Conservation (phyloP, 2,797 vertebrate genomes). For the Hypotaenidia philippensis region DNA sequence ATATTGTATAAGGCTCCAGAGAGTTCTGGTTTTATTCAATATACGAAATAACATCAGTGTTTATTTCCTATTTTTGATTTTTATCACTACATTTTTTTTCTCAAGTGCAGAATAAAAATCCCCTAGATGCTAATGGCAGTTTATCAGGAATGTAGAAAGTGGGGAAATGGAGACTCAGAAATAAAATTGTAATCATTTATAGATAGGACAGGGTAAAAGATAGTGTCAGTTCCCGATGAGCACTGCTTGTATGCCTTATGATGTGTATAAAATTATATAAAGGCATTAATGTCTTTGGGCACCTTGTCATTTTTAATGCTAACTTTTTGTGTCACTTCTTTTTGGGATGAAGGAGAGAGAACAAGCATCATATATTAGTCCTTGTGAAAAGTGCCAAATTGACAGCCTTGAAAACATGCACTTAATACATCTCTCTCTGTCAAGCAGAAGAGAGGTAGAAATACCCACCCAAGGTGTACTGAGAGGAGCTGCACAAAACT, state of each 20-base stretch:
- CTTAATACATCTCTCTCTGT: background rate
- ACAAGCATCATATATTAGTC: background rate
- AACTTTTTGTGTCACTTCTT: background rate
- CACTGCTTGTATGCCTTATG: background rate
- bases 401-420: background rate
- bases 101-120: background rate
- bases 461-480: background rate
- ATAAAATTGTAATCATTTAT: background rate
- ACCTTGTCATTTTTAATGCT: slow-evolving; percentile 7
- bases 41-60: background rate
- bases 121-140: background rate
- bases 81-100: background rate
- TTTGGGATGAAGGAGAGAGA: background rate
- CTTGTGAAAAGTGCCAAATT: background rate
- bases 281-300: background rate
- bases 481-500: background rate
- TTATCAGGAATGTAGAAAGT: background rate
- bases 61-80: slow-evolving; percentile 14
- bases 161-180: background rate
- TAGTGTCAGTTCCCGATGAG: background rate
- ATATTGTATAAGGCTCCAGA: background rate
- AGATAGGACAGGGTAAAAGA: background rate
- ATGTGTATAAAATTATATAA: background rate
- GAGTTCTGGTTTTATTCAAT: background rate
- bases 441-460: background rate